Conservation (phyloP, 2,888 invertebrate species). For the Neoitamus cyanurus region DNA sequence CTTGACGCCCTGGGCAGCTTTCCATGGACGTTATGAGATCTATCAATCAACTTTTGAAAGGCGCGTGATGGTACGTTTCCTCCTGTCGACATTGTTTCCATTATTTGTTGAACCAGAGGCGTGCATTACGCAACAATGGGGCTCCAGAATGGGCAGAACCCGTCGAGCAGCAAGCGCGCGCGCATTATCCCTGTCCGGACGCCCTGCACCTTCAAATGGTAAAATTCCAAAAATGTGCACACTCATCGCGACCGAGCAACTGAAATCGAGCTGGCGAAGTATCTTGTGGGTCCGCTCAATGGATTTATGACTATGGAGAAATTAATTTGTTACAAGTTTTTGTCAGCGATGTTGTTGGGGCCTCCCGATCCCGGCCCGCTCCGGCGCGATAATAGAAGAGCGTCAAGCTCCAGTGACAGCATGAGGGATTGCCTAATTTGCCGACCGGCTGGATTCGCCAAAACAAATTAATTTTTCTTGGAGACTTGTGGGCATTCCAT, state of each 20-base stretch:
- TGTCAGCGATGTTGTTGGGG: not conserved
- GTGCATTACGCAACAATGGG: slow-evolving; percentile 31
- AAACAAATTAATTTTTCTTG: slow-evolving; percentile 27
- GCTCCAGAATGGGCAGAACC: not conserved
- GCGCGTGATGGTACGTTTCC: slow-evolving; percentile 15
- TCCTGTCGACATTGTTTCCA: slow-evolving; percentile 29
- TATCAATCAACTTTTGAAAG: slow-evolving; percentile 43
- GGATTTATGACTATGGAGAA: slow-evolving; percentile 30
- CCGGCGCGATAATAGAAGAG: not conserved
- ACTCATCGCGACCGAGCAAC: not conserved
- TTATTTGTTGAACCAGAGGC: slow-evolving; percentile 3
- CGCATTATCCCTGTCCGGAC: slow-evolving; percentile 5
- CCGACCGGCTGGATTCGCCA: not conserved
- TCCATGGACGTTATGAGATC: slow-evolving; percentile 17
- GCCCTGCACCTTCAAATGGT: not conserved
- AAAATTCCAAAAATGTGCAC: slow-evolving; percentile 4
- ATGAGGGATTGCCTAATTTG: slow-evolving; percentile 7
- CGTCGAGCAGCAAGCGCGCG: not conserved
- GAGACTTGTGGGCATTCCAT: not conserved
- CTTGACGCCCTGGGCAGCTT: not conserved
- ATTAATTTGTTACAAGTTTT: slow-evolving; percentile 44
- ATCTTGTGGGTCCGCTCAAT: slow-evolving; percentile 14
- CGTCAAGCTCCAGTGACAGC: not conserved
- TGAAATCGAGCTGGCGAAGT: slow-evolving; percentile 13
- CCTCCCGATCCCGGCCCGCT: not conserved